These are phyloP conservation scores for Autographa pulchrina DNA, from an alignment of 2,888 invertebrate species.

Conservation along the genomic window DNA sequence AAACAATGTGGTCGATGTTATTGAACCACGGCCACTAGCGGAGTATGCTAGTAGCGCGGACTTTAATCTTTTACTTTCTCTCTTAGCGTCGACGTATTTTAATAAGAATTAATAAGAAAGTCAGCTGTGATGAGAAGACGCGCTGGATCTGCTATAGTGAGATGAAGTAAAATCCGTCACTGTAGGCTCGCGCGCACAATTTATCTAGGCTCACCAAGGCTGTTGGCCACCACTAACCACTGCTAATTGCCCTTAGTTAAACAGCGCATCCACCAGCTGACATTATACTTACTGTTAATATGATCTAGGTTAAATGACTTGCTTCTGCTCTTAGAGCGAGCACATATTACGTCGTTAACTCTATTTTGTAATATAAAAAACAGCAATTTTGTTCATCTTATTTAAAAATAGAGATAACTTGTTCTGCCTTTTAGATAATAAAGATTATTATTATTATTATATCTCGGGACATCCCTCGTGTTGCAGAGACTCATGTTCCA, in stretches of 20 bases:
- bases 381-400: too few species aligned
- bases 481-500: too few species aligned
- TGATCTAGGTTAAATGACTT: too few species aligned
- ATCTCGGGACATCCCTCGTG: too few species aligned
- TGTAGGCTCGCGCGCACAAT: not conserved
- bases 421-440: too few species aligned
- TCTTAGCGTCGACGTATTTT: constrained; percentile 50
- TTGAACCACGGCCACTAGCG: not conserved
- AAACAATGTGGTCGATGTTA: not conserved
- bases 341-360: too few species aligned
- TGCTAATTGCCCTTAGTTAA: not conserved
- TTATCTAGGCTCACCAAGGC: not conserved
- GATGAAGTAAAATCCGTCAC: not conserved
- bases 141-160: not conserved
- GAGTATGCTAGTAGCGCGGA: constrained; percentile 9
- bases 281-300: not conserved
- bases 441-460: too few species aligned
- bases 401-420: too few species aligned
- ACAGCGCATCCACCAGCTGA: not conserved
- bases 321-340: too few species aligned
- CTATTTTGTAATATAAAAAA: too few species aligned
- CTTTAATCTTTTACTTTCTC: constrained; percentile 63
- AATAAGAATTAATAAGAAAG: constrained; percentile 59
- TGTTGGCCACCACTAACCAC: not conserved
- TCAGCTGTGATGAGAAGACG: constrained; percentile 26